Base-by-base conservation (phyloP, 2,797 vertebrate species). In the Poecilia wingei region DNA sequence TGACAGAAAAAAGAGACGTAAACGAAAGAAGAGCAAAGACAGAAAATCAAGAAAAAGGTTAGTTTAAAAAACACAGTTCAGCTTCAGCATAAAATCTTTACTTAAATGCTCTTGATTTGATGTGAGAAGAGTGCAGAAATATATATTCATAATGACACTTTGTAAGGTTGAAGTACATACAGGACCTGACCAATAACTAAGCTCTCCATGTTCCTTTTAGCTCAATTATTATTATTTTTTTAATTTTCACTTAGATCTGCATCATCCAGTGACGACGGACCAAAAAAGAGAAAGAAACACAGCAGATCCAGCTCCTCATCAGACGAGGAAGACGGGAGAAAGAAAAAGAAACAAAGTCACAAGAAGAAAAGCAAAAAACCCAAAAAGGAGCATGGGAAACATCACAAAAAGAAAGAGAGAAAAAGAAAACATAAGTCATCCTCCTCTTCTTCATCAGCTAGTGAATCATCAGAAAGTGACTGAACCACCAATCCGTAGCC, bases 291-390 rank as follows among this genome's bases (percentile, higher is more conserved):
- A 55, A 95, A 93, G 88, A 93, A 93, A 79, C 81, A 4, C 28
- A 91, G 84, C 82, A 88, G 61, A 70, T 93, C 90, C 3, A 25
- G 1, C 75, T 92, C 93, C 0, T 93, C 93, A 0, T 92, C 92
- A 22, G 89, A 91, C 0, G 88, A 89, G 20, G 89, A 93, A 1
- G 39, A 74, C n/a, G 77, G 6, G 18, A 78, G 31, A 36, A 93
- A 89, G 87, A 94, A 92, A 80, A 94, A 88, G 85, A 93, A 92
- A 82, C 4, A 92, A 84, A 90, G 87, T 75, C 84, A 91, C 55
- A 94, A 92, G 79, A 95, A 94, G 86, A 94, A 94, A 73, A 93
- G 87, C 81, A 93, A 88, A 80, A 91, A 93, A 84, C 82, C 81
- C 84, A 91, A 93, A 90, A 89, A 70, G 64, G 91, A 92, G 53